Percentiles rank a stretch among this genome's conserved stretches.
phyloP scores from a whole-genome alignment of 2,888 invertebrate genomes.

The Trilocha varians region DNA sequence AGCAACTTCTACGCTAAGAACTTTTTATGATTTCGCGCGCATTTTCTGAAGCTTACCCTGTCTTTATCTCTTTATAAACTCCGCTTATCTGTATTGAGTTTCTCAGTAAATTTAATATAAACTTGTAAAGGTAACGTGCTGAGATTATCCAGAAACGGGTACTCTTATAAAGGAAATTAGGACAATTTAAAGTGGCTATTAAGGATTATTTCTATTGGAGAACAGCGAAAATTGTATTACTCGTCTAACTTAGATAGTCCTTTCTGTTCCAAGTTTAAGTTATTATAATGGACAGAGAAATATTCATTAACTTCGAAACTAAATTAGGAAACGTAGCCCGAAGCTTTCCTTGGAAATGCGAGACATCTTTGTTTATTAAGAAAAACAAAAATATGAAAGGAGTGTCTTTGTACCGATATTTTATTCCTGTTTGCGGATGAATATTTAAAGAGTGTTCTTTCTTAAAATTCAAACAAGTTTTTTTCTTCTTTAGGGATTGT shows the following conservation, averaged over 20 bases:
- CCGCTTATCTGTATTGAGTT: not conserved
- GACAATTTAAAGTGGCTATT: no score
- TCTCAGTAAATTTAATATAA: not conserved
- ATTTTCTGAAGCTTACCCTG: conserved; percentile 4
- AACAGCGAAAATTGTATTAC: no score
- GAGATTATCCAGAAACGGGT: no score
- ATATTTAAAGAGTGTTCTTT: no score
- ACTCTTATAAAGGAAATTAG: no score
- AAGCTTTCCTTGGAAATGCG: not conserved
- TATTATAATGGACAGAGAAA: not conserved
- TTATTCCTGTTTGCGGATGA: no score
- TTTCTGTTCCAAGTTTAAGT: not conserved
- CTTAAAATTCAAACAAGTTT: no score
- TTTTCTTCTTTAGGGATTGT: no score
- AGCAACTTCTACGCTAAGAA: conserved; percentile 18
- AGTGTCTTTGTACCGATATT: no score
- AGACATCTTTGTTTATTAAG: not conserved
- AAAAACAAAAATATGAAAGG: no score
- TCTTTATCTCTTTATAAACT: not conserved
- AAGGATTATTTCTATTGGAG: no score
- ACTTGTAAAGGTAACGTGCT: not conserved
- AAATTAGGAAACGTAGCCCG: not conserved
- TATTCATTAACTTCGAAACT: not conserved
- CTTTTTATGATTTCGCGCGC: conserved; percentile 25
- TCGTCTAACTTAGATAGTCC: no score